These are phyloP conservation scores for Margarornis squamiger DNA, from an alignment of 2,797 vertebrate species.

Conservation along the genomic window DNA sequence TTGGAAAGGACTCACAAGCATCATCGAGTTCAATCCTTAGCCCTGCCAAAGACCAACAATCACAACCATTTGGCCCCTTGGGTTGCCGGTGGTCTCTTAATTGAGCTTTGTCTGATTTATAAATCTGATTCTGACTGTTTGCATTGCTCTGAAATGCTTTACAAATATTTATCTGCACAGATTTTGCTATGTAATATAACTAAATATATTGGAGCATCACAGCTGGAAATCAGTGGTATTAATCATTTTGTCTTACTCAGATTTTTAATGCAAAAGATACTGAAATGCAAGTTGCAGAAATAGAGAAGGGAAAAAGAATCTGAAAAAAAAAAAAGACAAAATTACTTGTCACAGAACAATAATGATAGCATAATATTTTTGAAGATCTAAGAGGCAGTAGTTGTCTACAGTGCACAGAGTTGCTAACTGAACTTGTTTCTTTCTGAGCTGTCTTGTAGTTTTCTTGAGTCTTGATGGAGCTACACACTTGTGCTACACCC, in stretches of 20 bases:
- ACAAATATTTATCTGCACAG: background rate
- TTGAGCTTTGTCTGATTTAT: background rate
- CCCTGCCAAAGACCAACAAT: background rate
- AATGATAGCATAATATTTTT: background rate
- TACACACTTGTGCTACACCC: background rate
- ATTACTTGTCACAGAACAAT: background rate
- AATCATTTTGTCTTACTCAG: constrained; percentile 40
- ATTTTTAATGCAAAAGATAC: constrained; percentile 87
- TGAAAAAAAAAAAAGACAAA: constrained; percentile 68
- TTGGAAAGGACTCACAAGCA: background rate
- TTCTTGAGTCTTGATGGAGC: background rate
- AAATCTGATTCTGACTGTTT: background rate
- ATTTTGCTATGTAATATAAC: background rate
- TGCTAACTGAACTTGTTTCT: background rate
- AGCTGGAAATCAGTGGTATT: background rate
- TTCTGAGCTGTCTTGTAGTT: background rate
- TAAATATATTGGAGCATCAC: background rate
- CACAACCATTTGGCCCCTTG: background rate
- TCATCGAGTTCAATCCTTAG: background rate
- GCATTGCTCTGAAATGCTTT: background rate
- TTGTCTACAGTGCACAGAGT: background rate
- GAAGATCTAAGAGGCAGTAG: background rate
- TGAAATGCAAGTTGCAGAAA: constrained; percentile 84
- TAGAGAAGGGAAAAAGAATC: constrained; percentile 86
- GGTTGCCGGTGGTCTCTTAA: background rate